phyloP scores from a whole-genome alignment of 2,888 invertebrate genomes.

The Drosophila longiperda region DNA sequence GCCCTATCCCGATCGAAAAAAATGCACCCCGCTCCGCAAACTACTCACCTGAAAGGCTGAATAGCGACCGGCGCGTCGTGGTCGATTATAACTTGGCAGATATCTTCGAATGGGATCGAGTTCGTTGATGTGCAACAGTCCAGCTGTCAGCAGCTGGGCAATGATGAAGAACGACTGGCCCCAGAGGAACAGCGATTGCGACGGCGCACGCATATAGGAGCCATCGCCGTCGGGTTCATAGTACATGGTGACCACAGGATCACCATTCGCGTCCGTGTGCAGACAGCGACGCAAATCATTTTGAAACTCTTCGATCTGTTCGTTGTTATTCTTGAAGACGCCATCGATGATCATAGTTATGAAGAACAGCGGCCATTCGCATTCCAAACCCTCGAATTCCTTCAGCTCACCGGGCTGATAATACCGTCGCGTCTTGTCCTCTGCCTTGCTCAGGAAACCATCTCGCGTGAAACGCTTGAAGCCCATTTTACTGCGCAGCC shows the following conservation, averaged over 20 bases:
- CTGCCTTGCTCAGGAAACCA: conserved; percentile 95
- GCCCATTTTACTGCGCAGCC: conserved; percentile 95
- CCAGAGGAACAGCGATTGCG: conserved; percentile 92
- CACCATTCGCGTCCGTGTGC: conserved; percentile 92
- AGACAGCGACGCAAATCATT: conserved; percentile 92
- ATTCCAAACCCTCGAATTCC: conserved; percentile 97
- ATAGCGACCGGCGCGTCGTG: conserved; percentile 95
- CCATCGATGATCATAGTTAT: conserved; percentile 98
- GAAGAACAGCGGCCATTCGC: conserved; percentile 99
- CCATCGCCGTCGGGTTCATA: conserved; percentile 86
- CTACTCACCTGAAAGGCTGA: conserved; percentile 96
- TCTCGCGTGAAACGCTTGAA: conserved; percentile 97
- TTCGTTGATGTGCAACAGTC: conserved; percentile 96
- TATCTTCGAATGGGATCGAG: conserved; percentile 97
- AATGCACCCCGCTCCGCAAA: not conserved
- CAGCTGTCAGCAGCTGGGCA: conserved; percentile 95
- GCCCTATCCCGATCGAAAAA: not conserved
- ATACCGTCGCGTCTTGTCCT: conserved; percentile 89
- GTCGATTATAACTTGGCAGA: conserved; percentile 97
- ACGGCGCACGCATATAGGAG: conserved; percentile 83
- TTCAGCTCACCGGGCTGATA: conserved; percentile 97
- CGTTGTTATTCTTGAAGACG: conserved; percentile 93
- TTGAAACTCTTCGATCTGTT: conserved; percentile 97
- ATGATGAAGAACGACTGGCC: conserved; percentile 98
- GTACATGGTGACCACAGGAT: conserved; percentile 97